Conservation (phyloP, 2,797 vertebrate species). For the Melopsittacus undulatus region DNA sequence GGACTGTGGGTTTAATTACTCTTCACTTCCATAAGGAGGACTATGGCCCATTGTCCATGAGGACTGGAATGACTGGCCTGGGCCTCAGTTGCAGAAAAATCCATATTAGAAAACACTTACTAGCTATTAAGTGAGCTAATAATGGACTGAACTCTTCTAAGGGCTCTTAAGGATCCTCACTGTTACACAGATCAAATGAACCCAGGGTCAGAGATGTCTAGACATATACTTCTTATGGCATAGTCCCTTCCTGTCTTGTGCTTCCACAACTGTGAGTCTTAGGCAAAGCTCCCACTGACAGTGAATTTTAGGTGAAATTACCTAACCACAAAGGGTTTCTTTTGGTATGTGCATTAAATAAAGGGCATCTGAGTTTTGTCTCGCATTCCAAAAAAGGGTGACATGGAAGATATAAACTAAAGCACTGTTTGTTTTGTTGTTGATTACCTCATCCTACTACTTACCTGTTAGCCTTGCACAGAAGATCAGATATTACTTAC, state of each 20-base stretch:
- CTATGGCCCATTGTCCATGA: not conserved
- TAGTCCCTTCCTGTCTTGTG: not conserved
- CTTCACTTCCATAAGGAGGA: not conserved
- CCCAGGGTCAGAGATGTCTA: not conserved
- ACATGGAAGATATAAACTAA: not conserved
- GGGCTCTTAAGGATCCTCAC: not conserved
- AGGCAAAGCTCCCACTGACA: not conserved
- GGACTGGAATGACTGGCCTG: not conserved
- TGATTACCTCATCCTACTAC: not conserved
- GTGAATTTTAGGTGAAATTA: not conserved
- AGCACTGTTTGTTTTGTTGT: not conserved
- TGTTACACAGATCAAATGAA: not conserved
- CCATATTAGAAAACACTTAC: not conserved
- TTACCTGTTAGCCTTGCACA: not conserved
- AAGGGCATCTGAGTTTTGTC: not conserved
- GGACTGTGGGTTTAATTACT: not conserved
- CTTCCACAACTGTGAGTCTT: not conserved
- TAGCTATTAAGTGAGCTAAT: not conserved
- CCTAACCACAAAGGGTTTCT: not conserved
- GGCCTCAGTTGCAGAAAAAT: not conserved
- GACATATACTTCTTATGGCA: not conserved
- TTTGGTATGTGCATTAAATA: not conserved
- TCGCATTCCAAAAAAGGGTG: not conserved
- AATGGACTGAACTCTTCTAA: not conserved
- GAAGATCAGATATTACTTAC: not conserved